These are phyloP conservation scores for Trididemnum miniatum DNA, from an alignment of 23 tunicate genomes.

Conservation along the genomic window DNA sequence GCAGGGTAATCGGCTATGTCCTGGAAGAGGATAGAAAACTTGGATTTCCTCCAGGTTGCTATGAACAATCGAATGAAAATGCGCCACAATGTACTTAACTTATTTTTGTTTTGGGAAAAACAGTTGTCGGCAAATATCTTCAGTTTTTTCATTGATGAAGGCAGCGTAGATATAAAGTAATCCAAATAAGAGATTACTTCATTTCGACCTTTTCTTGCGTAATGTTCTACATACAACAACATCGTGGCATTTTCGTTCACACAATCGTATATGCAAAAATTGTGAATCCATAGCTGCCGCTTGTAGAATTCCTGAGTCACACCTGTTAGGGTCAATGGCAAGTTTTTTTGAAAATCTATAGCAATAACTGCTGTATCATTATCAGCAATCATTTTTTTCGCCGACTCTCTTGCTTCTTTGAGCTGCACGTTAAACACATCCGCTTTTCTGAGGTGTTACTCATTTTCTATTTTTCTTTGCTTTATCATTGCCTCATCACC, in stretches of 20 bases:
- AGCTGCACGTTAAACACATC: slow-evolving; percentile 15
- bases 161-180: neutral
- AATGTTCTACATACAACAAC: neutral
- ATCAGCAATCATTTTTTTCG: neutral
- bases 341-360: slow-evolving; percentile 20
- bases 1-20: too few relatives aligned
- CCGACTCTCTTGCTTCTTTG: neutral
- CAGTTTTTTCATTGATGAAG: too few relatives aligned
- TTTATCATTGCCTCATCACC: neutral
- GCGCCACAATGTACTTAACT: neutral
- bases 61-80: too few relatives aligned
- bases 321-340: neutral
- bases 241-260: neutral
- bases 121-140: slow-evolving; percentile 29
- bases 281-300: too few relatives aligned
- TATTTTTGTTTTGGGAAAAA: slow-evolving; percentile 22
- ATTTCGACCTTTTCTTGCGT: slow-evolving; percentile 14
- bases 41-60: too few relatives aligned
- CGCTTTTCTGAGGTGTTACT: slow-evolving; percentile 15
- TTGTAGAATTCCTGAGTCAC: too few relatives aligned
- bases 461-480: neutral
- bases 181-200: too few relatives aligned
- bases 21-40: too few relatives aligned
- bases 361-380: slow-evolving; percentile 19
- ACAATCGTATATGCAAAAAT: neutral